Conservation (phyloP, 2,888 invertebrate species). For the Tenthredo amoena region DNA sequence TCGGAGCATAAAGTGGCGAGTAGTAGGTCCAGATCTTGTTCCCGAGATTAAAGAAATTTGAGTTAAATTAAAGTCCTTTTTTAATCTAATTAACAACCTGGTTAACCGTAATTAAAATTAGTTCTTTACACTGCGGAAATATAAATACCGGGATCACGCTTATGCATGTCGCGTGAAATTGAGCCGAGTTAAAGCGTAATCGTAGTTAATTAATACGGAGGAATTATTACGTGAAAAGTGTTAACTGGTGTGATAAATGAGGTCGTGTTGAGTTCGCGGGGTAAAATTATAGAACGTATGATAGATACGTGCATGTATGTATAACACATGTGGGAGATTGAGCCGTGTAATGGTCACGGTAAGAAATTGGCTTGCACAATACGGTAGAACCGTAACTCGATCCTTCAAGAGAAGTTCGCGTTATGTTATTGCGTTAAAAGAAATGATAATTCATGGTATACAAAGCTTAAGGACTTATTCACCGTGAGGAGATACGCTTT, state of each 20-base stretch:
- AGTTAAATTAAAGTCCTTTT: not conserved
- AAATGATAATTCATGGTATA: constrained; percentile 39
- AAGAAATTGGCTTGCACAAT: constrained; percentile 47
- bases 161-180: constrained; percentile 25
- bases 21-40: not conserved
- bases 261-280: constrained; percentile 17
- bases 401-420: constrained; percentile 24
- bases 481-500: constrained; percentile 43
- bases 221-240: constrained; percentile 35
- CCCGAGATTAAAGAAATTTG: not conserved
- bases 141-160: not conserved
- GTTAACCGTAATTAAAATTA: not conserved
- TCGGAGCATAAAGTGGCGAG: not conserved
- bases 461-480: constrained; percentile 15
- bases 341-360: constrained; percentile 2
- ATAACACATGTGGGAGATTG: not conserved
- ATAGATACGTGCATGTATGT: not conserved
- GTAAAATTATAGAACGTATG: not conserved
- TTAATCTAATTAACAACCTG: not conserved
- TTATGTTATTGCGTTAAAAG: constrained; percentile 15
- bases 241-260: constrained; percentile 46
- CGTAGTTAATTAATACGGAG: constrained; percentile 38
- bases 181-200: constrained; percentile 36
- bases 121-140: not conserved
- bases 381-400: constrained; percentile 34